Conservation (phyloP, 1,140 invertebrate genomes). For the Drosophila subobscura region DNA sequence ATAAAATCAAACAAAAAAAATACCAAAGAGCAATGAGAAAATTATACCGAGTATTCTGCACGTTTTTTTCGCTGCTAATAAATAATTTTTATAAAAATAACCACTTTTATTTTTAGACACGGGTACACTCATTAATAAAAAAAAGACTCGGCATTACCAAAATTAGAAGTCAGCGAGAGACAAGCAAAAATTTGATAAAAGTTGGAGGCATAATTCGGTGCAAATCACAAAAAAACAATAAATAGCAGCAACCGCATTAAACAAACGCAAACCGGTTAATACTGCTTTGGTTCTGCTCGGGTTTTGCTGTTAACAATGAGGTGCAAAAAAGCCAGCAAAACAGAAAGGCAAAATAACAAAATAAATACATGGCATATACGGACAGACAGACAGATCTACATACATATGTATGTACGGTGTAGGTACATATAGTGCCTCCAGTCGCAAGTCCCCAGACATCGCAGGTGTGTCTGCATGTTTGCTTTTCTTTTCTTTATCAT, state of each 20-base stretch:
- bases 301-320: slow-evolving; percentile 37
- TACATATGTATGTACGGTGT: too few relatives aligned
- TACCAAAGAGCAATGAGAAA: slow-evolving; percentile 2
- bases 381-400: not conserved
- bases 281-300: slow-evolving; percentile 17
- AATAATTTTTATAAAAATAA: slow-evolving; percentile 48
- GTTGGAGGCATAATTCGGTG: slow-evolving; percentile 6
- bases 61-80: slow-evolving; percentile 53
- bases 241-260: slow-evolving; percentile 31
- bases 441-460: not conserved
- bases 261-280: slow-evolving; percentile 40
- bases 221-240: not conserved
- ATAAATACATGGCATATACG: slow-evolving; percentile 12
- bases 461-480: slow-evolving; percentile 16
- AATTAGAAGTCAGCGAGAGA: slow-evolving; percentile 31
- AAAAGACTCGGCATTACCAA: slow-evolving; percentile 32
- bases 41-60: slow-evolving; percentile 56
- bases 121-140: slow-evolving; percentile 25
- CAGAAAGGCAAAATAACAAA: not conserved
- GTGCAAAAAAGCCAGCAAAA: slow-evolving; percentile 30
- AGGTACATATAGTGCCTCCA: slow-evolving; percentile 1
- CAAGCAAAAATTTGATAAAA: slow-evolving; percentile 11
- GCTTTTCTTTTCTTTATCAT: slow-evolving; percentile 14
- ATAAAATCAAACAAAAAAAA: too few relatives aligned
- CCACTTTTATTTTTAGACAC: slow-evolving; percentile 32